Evolutionary conservation across 2,797 vertebrate genomes (phyloP).

Genomic region (Typhlichthys eigenmanni): DNA sequence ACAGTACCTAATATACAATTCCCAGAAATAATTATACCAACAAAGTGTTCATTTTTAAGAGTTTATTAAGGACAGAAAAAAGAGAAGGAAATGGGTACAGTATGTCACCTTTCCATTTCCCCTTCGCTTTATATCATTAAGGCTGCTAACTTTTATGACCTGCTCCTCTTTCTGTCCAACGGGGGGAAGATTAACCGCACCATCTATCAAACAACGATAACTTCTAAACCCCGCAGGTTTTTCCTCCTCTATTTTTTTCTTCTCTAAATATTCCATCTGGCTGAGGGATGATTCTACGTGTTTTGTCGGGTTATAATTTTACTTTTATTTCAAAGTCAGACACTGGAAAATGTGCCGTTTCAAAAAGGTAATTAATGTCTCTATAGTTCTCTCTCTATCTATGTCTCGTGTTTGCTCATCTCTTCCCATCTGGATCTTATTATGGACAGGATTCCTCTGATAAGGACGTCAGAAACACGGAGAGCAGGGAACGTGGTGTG

Average conservation of each 20-base stretch:
- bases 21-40: too few relatives aligned
- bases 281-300: background rate
- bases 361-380: slow-evolving; percentile 62
- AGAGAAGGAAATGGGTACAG: too few relatives aligned
- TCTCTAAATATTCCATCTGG: slow-evolving; percentile 24
- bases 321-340: slow-evolving; percentile 48
- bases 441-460: slow-evolving; percentile 63
- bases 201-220: slow-evolving; percentile 29
- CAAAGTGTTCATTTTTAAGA: too few relatives aligned
- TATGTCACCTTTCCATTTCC: slow-evolving; percentile 4
- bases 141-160: background rate
- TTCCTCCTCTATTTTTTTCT: slow-evolving; percentile 10
- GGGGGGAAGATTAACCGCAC: slow-evolving; percentile 13
- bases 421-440: slow-evolving; percentile 68
- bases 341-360: slow-evolving; percentile 45
- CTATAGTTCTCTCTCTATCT: slow-evolving; percentile 34
- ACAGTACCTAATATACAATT: too few relatives aligned
- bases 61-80: too few relatives aligned
- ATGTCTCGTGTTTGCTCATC: slow-evolving; percentile 62
- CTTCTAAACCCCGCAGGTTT: slow-evolving; percentile 18
- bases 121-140: background rate
- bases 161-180: background rate
- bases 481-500: slow-evolving; percentile 11
- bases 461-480: slow-evolving; percentile 46
- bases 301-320: slow-evolving; percentile 34